phyloP scores from a whole-genome alignment of 2,113 vertebrate genomes.

The Clarias gariepinus region DNA sequence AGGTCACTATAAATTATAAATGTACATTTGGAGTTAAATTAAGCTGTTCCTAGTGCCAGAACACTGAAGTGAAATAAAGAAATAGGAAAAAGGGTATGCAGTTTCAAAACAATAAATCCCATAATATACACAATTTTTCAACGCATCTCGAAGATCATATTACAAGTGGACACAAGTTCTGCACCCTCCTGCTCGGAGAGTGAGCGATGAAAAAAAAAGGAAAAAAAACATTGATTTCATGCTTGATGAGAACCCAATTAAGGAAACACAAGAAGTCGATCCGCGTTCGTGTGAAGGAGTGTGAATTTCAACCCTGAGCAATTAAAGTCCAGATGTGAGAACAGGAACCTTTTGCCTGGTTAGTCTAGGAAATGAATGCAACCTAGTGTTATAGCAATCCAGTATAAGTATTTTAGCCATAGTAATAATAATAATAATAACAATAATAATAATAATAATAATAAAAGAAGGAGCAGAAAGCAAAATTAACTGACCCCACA shows the following conservation, averaged over 20 bases:
- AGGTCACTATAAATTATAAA: too few species aligned
- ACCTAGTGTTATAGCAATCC: neutral
- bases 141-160: neutral
- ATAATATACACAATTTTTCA: neutral
- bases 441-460: neutral
- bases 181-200: neutral
- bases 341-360: neutral
- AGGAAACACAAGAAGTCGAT: conserved; percentile 17
- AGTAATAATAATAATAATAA: neutral
- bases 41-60: neutral
- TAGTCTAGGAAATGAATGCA: neutral
- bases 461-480: neutral
- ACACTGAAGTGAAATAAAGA: neutral
- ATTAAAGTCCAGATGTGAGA: neutral
- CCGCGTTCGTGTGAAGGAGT: conserved; percentile 3
- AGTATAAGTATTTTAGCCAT: neutral
- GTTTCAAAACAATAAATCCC: neutral
- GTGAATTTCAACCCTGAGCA: neutral
- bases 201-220: neutral
- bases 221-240: conserved; percentile 35
- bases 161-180: neutral
- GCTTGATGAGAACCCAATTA: conserved; percentile 32
- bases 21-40: neutral
- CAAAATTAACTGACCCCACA: neutral
- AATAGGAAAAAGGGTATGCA: neutral